These are phyloP conservation scores for Bradypodion ventrale DNA, from an alignment of 2,797 vertebrate genomes.

Conservation along the genomic window DNA sequence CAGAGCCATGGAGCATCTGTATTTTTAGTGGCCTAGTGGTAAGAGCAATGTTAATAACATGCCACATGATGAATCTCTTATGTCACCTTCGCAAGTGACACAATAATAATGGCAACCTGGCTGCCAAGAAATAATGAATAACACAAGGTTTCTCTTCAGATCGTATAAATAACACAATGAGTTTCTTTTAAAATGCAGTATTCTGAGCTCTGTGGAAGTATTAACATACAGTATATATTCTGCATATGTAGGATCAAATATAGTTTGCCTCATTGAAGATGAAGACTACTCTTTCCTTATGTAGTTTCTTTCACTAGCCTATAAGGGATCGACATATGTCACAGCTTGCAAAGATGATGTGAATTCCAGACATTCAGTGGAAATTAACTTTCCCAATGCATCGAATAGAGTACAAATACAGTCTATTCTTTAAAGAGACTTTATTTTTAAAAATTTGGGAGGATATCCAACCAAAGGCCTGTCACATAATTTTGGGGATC, in stretches of 20 bases:
- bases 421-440: too few relatives aligned
- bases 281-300: background rate
- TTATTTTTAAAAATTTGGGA: background rate
- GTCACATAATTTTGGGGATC: background rate
- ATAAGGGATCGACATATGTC: background rate
- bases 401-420: constrained; percentile 10
- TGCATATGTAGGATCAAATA: background rate
- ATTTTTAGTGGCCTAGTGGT: too few relatives aligned
- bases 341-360: background rate
- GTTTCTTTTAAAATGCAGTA: too few relatives aligned
- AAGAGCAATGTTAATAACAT: too few relatives aligned
- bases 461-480: background rate
- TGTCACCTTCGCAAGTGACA: too few relatives aligned
- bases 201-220: too few relatives aligned
- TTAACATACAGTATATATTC: background rate
- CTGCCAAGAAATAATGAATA: too few relatives aligned
- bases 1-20: too few relatives aligned
- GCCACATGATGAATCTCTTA: too few relatives aligned
- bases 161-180: too few relatives aligned
- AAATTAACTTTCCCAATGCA: constrained; percentile 1
- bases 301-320: background rate
- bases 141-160: too few relatives aligned
- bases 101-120: too few relatives aligned
- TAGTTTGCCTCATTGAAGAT: background rate
- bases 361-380: constrained; percentile 6